Conservation (phyloP, 2,113 vertebrate genomes). For the Marcusenius ussheri region DNA sequence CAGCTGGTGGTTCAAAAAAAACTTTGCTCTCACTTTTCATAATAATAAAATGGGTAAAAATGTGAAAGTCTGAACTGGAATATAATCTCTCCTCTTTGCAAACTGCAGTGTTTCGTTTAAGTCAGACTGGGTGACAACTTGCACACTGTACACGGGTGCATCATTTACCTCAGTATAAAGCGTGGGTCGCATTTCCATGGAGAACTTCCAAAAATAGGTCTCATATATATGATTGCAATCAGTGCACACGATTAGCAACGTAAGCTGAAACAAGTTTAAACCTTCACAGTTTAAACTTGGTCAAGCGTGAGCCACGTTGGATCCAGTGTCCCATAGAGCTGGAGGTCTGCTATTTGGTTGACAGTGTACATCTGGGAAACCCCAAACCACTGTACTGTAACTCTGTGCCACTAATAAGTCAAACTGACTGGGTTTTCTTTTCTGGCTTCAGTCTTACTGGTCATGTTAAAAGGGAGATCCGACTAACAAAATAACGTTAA, state of each 20-base stretch:
- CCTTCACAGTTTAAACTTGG: conserved; percentile 23
- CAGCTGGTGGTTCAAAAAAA: conserved; percentile 2
- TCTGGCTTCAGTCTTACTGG: not conserved
- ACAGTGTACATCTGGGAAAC: not conserved
- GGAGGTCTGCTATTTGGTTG: not conserved
- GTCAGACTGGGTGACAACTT: not conserved
- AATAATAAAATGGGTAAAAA: conserved; percentile 1
- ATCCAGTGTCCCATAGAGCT: not conserved
- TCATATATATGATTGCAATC: not conserved
- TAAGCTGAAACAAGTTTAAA: conserved; percentile 18
- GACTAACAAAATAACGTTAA: conserved; percentile 8
- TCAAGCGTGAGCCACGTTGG: conserved; percentile 4
- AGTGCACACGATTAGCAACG: not conserved
- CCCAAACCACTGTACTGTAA: not conserved
- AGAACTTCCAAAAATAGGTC: not conserved
- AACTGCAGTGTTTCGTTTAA: not conserved
- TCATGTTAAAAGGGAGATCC: not conserved
- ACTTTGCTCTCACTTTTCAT: not conserved
- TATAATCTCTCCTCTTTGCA: not conserved
- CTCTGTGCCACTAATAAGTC: not conserved
- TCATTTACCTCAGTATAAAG: not conserved
- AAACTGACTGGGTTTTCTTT: not conserved
- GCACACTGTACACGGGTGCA: not conserved
- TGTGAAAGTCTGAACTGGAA: not conserved
- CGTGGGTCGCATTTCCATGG: not conserved